Base-by-base conservation (phyloP, 2,888 invertebrate species). In the Ormyrus nitidulus region DNA sequence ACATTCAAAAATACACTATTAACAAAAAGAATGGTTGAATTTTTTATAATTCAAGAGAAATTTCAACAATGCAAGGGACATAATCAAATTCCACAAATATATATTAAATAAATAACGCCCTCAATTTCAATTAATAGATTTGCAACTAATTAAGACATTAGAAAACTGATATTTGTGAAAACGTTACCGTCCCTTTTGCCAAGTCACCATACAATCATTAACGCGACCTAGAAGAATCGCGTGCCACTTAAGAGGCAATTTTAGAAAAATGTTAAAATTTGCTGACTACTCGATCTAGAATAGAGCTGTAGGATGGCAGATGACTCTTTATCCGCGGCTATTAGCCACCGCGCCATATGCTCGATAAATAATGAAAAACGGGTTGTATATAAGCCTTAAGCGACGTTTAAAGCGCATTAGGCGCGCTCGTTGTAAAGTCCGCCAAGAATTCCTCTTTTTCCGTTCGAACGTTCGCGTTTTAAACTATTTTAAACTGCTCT, bases 241-340 rank as follows among this genome's bases (percentile, higher is more conserved):
- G 34, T 34, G 34, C 34, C 34, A 4, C 34, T 34, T 34, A 34
- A 34, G 34, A 34, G 56, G 61, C 34, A 10, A 44, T 13, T 49
- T 71, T 61, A 6, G 54, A 73, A 73, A 10, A 49, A 53, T 68
- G 51, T 68, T 44, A 46, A 68, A 68, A 75, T 75, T 75, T 68
- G 75, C 75, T 68, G 68, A 75, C 59, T 75, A 44, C 13, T 59
- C 48, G 34, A 34, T 19, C 11, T 49, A 5, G 53, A 44, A 68
- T 75, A 51, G 34, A 66, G 44, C 13, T 10, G 34, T 34, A 34
- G n/a, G 34, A n/a, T 34, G 34, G 13, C 74, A 75, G 74, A 75
- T 75, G 75, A 66, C 71, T 69, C 69, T 34, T 71, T 59, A 71
- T 61, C 34, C 58, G 74, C 58, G 44, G 49, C 61, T 53, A 75